Base-by-base conservation (phyloP, 2,888 invertebrate species). In the Neoaliturus tenellus region DNA sequence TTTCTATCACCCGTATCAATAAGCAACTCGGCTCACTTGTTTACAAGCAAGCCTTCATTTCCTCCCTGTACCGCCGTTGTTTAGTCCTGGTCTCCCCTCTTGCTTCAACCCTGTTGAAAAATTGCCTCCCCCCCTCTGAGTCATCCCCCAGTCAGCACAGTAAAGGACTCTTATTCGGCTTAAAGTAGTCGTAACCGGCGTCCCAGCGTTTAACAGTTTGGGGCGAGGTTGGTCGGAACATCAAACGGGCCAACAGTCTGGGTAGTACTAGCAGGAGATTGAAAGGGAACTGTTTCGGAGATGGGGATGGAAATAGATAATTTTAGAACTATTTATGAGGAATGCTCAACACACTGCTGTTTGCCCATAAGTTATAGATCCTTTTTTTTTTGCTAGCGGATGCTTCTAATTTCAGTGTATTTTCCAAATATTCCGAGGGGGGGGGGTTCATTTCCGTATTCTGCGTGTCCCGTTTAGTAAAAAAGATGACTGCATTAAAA, bases 181-280 rank as follows among this genome's bases (percentile, higher is more conserved):
- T 69, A 69, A 69, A 69, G 35, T 69, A 69, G 69, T 35, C n/a
- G 69, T 35, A 69, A 69, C 35, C 39, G 14, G 69, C 35, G 69
- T 39, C 39, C 28, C 39, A 4, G 17, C 28, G 2, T n/a, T n/a
- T 5, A 62, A 23, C 28, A 31, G 51, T 10, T 12, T 12, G 51
- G 62, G 62, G 62, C 4, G 14, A 62, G 55, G n/a, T 23, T 33
- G 2, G 20, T 67, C 33, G 23, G 10, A 10, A 39, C 39, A 35
- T 69, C 69, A 69, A 39, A 69, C 67, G 33, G 58, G 1, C 25
- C 4, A 3, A n/a, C n/a, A 10, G 23, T 6, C 58, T 58, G 28
- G 20, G 23, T 20, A 10, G 58, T 23, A 12, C 6, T n/a, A 35
- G 35, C 6, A 10, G 44, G 8, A 44, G 17, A 2, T 44, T 14